These are phyloP conservation scores for Craseonycteris thonglongyai DNA, from an alignment of 2,113 vertebrate genomes.

Conservation along the genomic window DNA sequence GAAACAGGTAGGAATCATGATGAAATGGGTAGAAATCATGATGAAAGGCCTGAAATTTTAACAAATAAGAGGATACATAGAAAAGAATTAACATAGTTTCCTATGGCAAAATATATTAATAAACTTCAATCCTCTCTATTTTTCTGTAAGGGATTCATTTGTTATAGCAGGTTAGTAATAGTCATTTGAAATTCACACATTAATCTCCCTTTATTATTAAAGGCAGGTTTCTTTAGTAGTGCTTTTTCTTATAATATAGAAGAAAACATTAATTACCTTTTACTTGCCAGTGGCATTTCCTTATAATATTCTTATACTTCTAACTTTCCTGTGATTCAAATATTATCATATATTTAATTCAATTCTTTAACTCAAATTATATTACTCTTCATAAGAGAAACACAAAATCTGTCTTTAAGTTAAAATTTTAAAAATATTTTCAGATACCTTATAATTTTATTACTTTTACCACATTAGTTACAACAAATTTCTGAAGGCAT, in stretches of 20 bases:
- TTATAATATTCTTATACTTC: slow-evolving; percentile 23
- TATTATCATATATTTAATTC: slow-evolving; percentile 19
- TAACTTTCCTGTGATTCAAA: slow-evolving; percentile 28
- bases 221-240: neutral
- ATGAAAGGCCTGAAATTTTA: neutral
- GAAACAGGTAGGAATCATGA: neutral
- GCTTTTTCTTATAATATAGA: slow-evolving; percentile 9
- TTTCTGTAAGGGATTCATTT: slow-evolving; percentile 25
- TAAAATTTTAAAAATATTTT: slow-evolving; percentile 21
- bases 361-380: neutral
- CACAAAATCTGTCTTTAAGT: neutral
- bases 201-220: slow-evolving; percentile 30
- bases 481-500: neutral
- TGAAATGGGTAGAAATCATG: neutral
- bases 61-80: neutral
- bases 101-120: slow-evolving; percentile 3
- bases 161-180: slow-evolving; percentile 29
- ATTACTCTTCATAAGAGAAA: slow-evolving; percentile 22
- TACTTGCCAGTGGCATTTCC: neutral
- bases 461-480: neutral
- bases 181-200: slow-evolving; percentile 21
- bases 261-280: slow-evolving; percentile 40
- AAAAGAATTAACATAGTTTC: neutral
- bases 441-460: neutral
- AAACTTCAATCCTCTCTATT: neutral